Conservation (phyloP, 2,797 vertebrate species). For the Microchirus variegatus region DNA sequence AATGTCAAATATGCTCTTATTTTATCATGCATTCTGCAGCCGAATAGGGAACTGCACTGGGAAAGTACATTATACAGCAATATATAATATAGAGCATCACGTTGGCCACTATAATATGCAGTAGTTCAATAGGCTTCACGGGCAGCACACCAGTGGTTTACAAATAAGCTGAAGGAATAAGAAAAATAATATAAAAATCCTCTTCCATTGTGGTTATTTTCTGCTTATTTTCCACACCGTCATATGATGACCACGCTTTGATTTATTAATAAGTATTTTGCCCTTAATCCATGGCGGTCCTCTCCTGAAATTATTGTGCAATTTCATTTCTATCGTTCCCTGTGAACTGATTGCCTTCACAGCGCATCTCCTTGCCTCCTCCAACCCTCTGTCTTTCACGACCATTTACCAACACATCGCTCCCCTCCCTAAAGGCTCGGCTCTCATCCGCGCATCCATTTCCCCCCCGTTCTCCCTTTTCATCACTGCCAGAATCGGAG, state of each 20-base stretch:
- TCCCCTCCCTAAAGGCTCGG: conserved; percentile 47
- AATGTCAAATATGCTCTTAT: background rate
- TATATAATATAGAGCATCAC: background rate
- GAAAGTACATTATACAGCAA: background rate
- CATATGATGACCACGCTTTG: conserved; percentile 18
- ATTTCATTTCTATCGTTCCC: conserved; percentile 28
- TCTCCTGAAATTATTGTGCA: conserved; percentile 22
- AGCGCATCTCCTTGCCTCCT: conserved; percentile 30
- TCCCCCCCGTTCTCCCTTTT: conserved; percentile 50
- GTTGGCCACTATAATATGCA: background rate
- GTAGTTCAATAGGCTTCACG: background rate
- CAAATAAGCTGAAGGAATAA: background rate
- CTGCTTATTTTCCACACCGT: conserved; percentile 8
- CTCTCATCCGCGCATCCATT: conserved; percentile 51
- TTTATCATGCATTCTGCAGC: background rate
- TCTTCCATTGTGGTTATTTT: background rate
- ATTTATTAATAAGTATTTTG: conserved; percentile 22
- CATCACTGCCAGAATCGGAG: conserved; percentile 58
- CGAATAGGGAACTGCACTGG: background rate
- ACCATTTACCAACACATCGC: conserved; percentile 55
- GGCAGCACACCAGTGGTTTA: background rate
- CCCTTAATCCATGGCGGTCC: conserved; percentile 31
- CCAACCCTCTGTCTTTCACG: conserved; percentile 51
- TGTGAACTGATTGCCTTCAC: conserved; percentile 52
- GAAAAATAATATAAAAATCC: background rate